Base-by-base conservation (phyloP, 2,888 invertebrate genomes). In the Rotaria magnacalcarata region DNA sequence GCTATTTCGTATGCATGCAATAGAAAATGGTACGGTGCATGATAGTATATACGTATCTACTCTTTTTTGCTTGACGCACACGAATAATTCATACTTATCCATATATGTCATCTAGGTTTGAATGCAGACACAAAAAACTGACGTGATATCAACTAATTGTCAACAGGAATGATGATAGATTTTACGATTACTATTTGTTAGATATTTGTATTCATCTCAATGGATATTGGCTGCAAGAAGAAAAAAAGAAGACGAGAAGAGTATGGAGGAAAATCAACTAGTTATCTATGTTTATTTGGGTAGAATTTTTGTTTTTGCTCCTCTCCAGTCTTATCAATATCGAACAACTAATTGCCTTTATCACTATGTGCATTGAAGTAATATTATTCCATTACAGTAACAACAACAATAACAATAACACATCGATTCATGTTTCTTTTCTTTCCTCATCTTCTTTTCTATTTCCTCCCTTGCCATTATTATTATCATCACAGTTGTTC, bases 281-380 rank as follows among this genome's bases (percentile, higher is more conserved):
- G 27, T 34, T 67, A 67, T 67, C 14, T 67, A 67, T 67, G 34
- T 67, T 34, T 67, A 14, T 67, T 34, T 0, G 34, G 19, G 19
- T 41, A 19, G 34, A 67, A 67, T 41, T 6, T 27, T 34, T 27
- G 4, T 27, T 54, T 54, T 21, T 60, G 11, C 3, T 27, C n/a
- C 10, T 60, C 19, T 67, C 34, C 19, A 19, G 19, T 67, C 34
- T 27, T 5, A 34, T 27, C 34, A 67, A 67, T 67, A 67, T 67
- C 19, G 14, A 27, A 67, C 5, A 67, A 34, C 67, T 67, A 67
- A 67, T 67, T 67, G 67, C 34, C 67, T 67, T 67, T 67, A 67
- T 34, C 19, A 27, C 67, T 14, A 34, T 67, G 67, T 67, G 67
- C 67, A 67, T 34, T 67, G 67, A 67, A 67, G 67, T 67, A 67